Evolutionary conservation across 2,113 vertebrate genomes (phyloP).

Genomic region (Neoarius graeffei): DNA sequence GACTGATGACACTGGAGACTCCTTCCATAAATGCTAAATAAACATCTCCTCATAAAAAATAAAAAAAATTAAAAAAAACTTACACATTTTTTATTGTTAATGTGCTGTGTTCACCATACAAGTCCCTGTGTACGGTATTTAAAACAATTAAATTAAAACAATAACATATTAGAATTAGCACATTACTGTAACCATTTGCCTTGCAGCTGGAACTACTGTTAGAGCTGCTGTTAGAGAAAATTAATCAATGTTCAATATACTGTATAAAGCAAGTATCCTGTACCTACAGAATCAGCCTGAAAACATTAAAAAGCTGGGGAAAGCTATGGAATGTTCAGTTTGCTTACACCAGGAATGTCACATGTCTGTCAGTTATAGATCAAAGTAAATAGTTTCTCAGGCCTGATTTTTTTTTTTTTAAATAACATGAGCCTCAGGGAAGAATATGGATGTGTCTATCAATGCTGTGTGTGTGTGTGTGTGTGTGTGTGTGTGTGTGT

Average conservation of each 20-base stretch:
- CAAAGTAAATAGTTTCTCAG: not conserved
- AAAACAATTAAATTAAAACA: no score
- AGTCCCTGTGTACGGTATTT: not conserved
- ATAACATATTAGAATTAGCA: not conserved
- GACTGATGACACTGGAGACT: not conserved
- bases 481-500: no score
- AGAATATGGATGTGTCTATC: not conserved
- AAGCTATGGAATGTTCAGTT: not conserved
- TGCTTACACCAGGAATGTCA: not conserved
- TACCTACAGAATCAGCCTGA: not conserved
- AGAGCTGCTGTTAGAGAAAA: not conserved
- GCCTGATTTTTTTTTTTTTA: not conserved
- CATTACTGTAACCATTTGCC: not conserved
- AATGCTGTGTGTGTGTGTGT: not conserved
- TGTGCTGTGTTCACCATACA: no score
- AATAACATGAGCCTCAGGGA: not conserved
- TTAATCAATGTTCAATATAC: not conserved
- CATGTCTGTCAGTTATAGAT: slow-evolving; percentile 11
- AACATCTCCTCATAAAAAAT: not conserved
- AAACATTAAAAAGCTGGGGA: not conserved
- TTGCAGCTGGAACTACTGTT: not conserved
- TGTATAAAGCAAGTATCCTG: not conserved
- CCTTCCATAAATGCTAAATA: not conserved
- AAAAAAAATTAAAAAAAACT: no score
- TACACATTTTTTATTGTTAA: no score